Percentiles rank a stretch among this genome's conserved stretches.
Conservation (phyloP, 2,888 invertebrate species). For the Zhuqinia jingwanae region DNA sequence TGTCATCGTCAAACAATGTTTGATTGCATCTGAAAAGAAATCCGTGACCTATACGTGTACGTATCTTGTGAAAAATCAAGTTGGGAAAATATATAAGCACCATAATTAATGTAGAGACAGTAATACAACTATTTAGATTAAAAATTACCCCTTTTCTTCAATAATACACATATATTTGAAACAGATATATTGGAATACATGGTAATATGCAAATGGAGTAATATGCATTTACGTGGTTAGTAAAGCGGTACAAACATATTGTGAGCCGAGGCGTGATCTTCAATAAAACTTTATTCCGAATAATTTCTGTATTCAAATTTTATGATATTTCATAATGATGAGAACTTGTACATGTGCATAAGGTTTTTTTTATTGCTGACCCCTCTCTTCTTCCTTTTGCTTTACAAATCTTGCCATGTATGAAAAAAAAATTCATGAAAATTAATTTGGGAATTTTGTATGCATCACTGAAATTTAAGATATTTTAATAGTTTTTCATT, state of each 20-base stretch:
- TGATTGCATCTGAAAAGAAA: not conserved
- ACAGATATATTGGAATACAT: constrained; percentile 29
- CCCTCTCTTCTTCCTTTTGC: constrained; percentile 35
- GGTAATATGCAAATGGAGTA: constrained; percentile 44
- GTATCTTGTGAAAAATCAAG: not conserved
- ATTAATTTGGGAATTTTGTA: constrained; percentile 59
- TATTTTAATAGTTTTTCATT: constrained; percentile 53
- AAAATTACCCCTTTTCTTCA: constrained; percentile 29
- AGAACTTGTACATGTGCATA: constrained; percentile 68
- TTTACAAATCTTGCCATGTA: not conserved
- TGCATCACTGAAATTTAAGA: constrained; percentile 68
- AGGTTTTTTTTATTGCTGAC: constrained; percentile 7
- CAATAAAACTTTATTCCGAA: constrained; percentile 16
- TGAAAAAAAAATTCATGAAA: not conserved
- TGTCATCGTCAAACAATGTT: no score
- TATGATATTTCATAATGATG: constrained; percentile 21
- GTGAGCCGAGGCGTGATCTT: constrained; percentile 65
- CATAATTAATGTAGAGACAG: constrained; percentile 39
- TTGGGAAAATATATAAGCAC: not conserved
- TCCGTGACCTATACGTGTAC: constrained; percentile 9
- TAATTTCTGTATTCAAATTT: no score
- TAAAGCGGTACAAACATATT: no score
- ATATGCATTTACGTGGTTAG: not conserved
- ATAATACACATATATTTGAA: not conserved
- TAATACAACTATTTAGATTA: not conserved